Conservation (phyloP, 2,113 vertebrate species). For the Grammomys surdaster region DNA sequence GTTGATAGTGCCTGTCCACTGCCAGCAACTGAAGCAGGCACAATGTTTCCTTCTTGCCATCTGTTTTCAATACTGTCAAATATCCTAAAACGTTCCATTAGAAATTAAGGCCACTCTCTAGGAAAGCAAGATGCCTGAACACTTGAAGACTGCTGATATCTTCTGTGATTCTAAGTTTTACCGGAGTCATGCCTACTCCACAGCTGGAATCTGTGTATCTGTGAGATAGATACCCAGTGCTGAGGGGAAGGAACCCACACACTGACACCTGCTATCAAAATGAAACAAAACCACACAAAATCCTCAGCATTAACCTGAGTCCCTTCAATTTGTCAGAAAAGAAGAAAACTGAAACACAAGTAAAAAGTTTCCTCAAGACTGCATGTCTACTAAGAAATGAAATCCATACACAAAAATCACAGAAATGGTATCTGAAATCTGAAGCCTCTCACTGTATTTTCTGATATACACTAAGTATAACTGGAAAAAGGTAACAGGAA, state of each 20-base stretch:
- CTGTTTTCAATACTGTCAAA: background rate
- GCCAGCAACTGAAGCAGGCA: background rate
- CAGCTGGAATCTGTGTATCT: background rate
- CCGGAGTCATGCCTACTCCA: background rate
- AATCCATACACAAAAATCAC: background rate
- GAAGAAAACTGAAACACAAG: background rate
- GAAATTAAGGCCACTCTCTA: constrained; percentile 8
- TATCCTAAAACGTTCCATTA: constrained; percentile 18
- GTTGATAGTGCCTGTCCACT: background rate
- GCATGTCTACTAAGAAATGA: background rate
- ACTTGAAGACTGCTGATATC: background rate
- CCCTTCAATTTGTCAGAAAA: background rate
- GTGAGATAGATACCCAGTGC: constrained; percentile 29
- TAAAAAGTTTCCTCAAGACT: constrained; percentile 2
- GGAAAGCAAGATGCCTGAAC: constrained; percentile 13
- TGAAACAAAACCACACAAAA: background rate
- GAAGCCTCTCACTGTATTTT: background rate
- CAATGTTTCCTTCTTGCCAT: background rate
- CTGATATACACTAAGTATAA: background rate
- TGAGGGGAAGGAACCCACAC: background rate
- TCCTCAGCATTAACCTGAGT: background rate
- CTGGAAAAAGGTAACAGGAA: background rate
- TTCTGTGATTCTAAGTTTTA: constrained; percentile 5
- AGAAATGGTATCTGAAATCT: constrained; percentile 6
- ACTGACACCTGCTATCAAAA: background rate